Base-by-base conservation (phyloP, 2,797 vertebrate genomes). In the Coregonus sp. region DNA sequence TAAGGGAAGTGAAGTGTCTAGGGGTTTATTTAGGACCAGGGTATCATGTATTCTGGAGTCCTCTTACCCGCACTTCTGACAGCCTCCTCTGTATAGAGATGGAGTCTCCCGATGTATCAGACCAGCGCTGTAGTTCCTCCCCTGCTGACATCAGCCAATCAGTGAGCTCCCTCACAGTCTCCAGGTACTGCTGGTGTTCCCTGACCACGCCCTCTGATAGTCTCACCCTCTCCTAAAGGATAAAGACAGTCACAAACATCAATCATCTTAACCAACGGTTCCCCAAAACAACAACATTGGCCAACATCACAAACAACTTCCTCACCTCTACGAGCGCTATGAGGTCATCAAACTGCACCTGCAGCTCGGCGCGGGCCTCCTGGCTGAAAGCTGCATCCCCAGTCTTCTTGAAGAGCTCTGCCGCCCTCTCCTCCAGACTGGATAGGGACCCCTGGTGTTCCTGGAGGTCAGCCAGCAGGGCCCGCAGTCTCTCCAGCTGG, bases 71-170 rank as follows among this genome's bases (percentile, higher is more conserved):
- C 83, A 99, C 96, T 94, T 97, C 97, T 72, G 91, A 84, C 79
- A 98, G 83, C 81, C 96, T 99, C 86, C 93, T 97, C 90, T 96
- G 94, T 78, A 96, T 89, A 11, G 94, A 91, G 40, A 92, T n/a
- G 5, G 94, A 93, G 82, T 99, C 96, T 86, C 97, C 98, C 12
- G 96, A 96, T 40, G 93, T 77, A 75, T 99, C 98, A 0, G 96
- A 96, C 97, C 98, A 99, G 56, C 96, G 95, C 61, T 99, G 96
- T 15, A 99, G 94, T 89, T 99, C 97, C 88, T 99, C 98, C 84
- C 97, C 97, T 29, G 96, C 96, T 33, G 95, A 97, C 87, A 97
- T 95, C 56, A 99, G 95, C 98, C 98, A 99, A 80, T 98, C 97
- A 0, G 96, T 97, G 89, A 98, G 96, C 87, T 99, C 98, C 80